Percentiles rank a stretch among this genome's conserved stretches.
Evolutionary conservation across 2,888 invertebrate genomes (phyloP).

Genomic region (Synergus umbraculus): DNA sequence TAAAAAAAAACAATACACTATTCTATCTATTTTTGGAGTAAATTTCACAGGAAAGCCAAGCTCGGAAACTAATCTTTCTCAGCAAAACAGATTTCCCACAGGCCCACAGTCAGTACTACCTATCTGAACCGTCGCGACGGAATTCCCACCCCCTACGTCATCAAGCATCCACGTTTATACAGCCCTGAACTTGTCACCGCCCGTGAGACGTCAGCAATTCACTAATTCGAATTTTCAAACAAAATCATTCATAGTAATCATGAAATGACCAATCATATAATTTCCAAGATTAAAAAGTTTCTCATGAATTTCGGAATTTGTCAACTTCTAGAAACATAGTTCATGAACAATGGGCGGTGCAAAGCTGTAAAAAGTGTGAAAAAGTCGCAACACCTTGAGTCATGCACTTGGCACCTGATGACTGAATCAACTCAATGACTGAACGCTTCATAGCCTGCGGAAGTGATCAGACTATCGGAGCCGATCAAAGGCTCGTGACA

Average conservation of each 20-base stretch:
- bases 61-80: neutral
- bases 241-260: neutral
- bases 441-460: neutral
- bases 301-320: neutral
- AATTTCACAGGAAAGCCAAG: neutral
- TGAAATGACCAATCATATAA: neutral
- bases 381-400: slow-evolving; percentile 29
- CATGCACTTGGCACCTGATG: slow-evolving; percentile 33
- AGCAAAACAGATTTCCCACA: neutral
- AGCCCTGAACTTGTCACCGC: slow-evolving; percentile 63
- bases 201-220: slow-evolving; percentile 43
- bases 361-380: neutral
- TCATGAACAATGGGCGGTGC: slow-evolving; percentile 33
- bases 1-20: neutral
- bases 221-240: slow-evolving; percentile 15
- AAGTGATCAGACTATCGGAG: neutral
- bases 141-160: slow-evolving; percentile 25
- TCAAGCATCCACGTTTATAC: slow-evolving; percentile 44
- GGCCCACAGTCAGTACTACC: too few species aligned
- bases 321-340: neutral
- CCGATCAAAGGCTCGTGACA: slow-evolving; percentile 20
- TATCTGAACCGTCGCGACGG: neutral
- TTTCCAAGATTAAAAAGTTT: neutral
- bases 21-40: neutral
- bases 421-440: slow-evolving; percentile 19